phyloP scores from a whole-genome alignment of 2,888 invertebrate species.

The Agriopis aurantiaria region DNA sequence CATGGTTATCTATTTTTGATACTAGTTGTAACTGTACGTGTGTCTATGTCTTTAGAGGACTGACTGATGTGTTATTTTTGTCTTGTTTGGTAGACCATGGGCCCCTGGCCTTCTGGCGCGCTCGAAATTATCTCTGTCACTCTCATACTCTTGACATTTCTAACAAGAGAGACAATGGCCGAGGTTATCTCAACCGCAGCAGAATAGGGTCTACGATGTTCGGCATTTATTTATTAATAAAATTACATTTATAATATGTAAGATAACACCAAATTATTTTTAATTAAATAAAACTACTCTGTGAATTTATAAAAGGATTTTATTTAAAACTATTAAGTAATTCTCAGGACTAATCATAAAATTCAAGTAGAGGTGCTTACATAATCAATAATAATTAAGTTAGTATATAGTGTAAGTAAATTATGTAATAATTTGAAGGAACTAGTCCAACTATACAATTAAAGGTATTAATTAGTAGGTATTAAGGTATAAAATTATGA shows the following conservation, averaged over 20 bases:
- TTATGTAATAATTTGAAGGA: too few species aligned
- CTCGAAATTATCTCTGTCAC: too few species aligned
- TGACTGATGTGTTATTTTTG: slow-evolving; percentile 17
- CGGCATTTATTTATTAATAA: slow-evolving; percentile 15
- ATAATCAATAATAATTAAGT: not conserved
- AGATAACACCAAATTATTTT: not conserved
- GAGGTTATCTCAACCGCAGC: too few species aligned
- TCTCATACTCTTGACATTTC: too few species aligned
- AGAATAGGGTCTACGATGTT: not conserved
- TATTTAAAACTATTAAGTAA: not conserved
- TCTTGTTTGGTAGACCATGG: not conserved
- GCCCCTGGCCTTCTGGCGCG: too few species aligned
- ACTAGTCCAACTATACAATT: not conserved
- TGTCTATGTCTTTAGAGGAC: not conserved
- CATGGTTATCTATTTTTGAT: slow-evolving; percentile 7
- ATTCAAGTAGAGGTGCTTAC: not conserved
- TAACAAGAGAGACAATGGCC: not conserved
- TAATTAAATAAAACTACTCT: slow-evolving; percentile 6
- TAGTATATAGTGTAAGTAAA: too few species aligned
- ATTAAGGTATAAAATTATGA: not conserved
- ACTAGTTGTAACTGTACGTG: slow-evolving; percentile 3
- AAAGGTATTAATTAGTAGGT: not conserved
- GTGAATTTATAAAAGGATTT: not conserved
- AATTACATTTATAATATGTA: slow-evolving; percentile 1
- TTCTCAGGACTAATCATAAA: not conserved